Base-by-base conservation (phyloP, 2,888 invertebrate genomes). In the Deilephila porcellus region DNA sequence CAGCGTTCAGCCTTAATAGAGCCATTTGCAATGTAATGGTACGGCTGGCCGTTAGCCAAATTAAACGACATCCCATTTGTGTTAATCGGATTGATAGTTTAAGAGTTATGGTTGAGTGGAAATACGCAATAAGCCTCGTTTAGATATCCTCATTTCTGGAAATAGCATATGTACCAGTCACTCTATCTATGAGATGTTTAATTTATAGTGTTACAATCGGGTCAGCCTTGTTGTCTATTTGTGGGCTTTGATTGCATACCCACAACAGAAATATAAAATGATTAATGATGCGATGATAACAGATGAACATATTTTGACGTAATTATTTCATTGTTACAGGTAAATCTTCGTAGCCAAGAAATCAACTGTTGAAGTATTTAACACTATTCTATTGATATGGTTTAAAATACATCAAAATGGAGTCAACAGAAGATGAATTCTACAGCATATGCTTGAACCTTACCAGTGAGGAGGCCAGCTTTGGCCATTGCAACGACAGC, bases 341-440 rank as follows among this genome's bases (percentile, higher is more conserved):
- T 85, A 83, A 76, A 56, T 6, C 17, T 76, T 72, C 60, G 74
- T 14, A 75, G 6, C 14, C 25, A 52, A 67, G 25, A 45, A 25
- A 67, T 17, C 6, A 4, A 2, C 25, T 67, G 6, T 20, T 14
- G 17, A 17, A 52, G 25, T 17, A 25, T 32, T 29, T 25, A 34
- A 17, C 67, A 5, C 20, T 4, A 1, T 29, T 25, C 25, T 14
- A 67, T 11, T 52, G n/a, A 67, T 71, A 85, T 87, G 87, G 79
- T 84, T 32, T 85, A 76, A 86, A 79, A 37, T 67, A 60, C 77
- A 52, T 60, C 78, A 90, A 83, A 76, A 93, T 93, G 93, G 90
- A 90, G 80, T 88, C 93, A 0, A 87, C 93, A 17, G 93, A 94
- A 78, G 93, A 94, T 76, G 94, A 94, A 74, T 91, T 94, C 75